These are phyloP conservation scores for Entelurus aequoreus DNA, from an alignment of 2,113 vertebrate genomes.

Conservation along the genomic window DNA sequence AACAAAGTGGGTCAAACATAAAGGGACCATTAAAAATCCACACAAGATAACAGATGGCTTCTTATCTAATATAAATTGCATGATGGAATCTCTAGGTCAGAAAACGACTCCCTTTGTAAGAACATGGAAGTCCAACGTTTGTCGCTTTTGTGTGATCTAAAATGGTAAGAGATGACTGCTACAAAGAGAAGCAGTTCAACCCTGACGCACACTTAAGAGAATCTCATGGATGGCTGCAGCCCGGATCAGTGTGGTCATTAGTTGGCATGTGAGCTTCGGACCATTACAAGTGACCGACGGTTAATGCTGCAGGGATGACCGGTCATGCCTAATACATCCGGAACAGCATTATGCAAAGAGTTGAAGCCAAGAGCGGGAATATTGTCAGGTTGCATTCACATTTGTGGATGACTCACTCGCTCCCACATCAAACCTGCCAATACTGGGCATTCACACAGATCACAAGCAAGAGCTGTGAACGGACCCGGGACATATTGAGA, in stretches of 20 bases:
- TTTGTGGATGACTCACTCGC: neutral
- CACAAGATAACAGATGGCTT: neutral
- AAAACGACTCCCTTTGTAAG: neutral
- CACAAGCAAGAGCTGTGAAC: neutral
- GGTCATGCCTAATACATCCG: conserved; percentile 26
- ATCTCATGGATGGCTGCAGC: conserved; percentile 18
- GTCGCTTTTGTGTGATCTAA: neutral
- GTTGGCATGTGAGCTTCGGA: conserved; percentile 32
- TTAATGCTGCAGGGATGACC: conserved; percentile 26
- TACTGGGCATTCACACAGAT: neutral
- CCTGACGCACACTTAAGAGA: conserved; percentile 8
- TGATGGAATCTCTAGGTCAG: neutral
- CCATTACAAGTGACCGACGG: conserved; percentile 39
- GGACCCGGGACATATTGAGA: neutral
- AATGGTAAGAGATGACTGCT: conserved; percentile 1
- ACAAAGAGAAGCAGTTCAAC: neutral
- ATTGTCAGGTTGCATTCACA: neutral
- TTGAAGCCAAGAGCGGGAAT: neutral
- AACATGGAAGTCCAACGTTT: neutral
- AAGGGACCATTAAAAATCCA: neutral
- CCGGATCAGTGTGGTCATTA: conserved; percentile 17
- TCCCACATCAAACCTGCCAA: neutral
- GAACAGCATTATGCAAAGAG: conserved; percentile 16
- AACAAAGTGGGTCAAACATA: neutral
- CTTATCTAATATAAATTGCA: neutral